Conservation (phyloP, 2,113 vertebrate genomes). For the Neodon shergylaensis region DNA sequence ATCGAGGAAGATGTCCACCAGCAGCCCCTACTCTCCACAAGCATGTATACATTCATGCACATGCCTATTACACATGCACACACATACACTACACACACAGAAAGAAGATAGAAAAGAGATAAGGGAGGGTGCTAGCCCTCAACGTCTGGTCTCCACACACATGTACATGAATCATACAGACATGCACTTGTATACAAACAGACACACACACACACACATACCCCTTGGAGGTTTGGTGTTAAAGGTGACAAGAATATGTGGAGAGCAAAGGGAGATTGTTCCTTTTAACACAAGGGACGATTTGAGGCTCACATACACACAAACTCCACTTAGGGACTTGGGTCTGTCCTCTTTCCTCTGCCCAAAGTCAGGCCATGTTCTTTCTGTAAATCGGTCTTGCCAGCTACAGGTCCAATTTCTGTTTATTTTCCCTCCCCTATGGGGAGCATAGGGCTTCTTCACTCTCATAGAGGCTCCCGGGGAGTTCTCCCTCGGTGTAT, state of each 20-base stretch:
- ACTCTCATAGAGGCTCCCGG: neutral
- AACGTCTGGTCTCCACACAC: neutral
- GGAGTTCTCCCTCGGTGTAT: neutral
- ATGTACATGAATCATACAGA: neutral
- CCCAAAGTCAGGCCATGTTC: neutral
- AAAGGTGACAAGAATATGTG: neutral
- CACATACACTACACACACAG: neutral
- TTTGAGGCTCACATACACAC: neutral
- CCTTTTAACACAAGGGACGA: neutral
- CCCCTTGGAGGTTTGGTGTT: slow-evolving; percentile 17
- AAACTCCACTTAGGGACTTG: neutral
- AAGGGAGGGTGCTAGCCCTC: too few relatives aligned
- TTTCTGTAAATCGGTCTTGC: slow-evolving; percentile 1
- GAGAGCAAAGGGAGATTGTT: slow-evolving; percentile 46
- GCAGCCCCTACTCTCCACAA: neutral
- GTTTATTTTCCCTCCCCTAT: neutral
- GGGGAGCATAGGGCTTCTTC: neutral
- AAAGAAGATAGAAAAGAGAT: neutral
- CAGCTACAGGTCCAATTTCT: slow-evolving; percentile 1
- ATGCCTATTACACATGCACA: neutral
- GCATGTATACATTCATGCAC: neutral
- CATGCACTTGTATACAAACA: neutral
- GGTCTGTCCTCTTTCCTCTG: neutral
- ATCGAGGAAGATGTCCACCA: neutral
- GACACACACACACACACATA: neutral